phyloP scores from a whole-genome alignment of 2,888 invertebrate genomes.

The Anaspis maculata region DNA sequence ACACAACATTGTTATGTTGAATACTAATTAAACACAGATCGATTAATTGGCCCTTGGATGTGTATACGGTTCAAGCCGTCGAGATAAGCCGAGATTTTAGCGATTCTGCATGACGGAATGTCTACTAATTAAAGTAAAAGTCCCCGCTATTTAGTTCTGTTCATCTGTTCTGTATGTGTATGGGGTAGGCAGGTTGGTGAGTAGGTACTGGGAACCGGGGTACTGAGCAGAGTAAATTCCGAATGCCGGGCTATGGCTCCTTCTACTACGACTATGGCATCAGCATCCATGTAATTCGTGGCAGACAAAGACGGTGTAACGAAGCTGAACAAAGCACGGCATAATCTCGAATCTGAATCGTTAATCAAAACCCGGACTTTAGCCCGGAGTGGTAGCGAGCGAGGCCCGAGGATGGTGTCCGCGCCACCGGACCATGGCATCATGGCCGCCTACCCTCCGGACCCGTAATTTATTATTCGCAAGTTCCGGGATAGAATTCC shows the following conservation, averaged over 20 bases:
- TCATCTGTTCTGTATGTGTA: not conserved
- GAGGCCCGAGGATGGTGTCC: slow-evolving; percentile 25
- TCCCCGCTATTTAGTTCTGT: not conserved
- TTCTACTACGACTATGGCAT: no score
- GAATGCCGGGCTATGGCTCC: no score
- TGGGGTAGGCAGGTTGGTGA: no score
- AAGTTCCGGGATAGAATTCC: slow-evolving; percentile 38
- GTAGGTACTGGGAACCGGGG: no score
- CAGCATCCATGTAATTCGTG: slow-evolving; percentile 12
- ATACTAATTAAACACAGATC: no score
- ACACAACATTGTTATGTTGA: no score
- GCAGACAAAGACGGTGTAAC: slow-evolving; percentile 17
- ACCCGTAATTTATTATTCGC: slow-evolving; percentile 39
- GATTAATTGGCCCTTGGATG: no score
- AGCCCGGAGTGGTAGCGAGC: slow-evolving; percentile 25
- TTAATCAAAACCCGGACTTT: slow-evolving; percentile 34
- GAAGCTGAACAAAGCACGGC: slow-evolving; percentile 19
- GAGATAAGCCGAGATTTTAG: no score
- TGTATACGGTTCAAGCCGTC: no score
- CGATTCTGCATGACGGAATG: no score
- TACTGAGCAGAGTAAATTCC: no score
- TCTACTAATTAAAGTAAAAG: no score
- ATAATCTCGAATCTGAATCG: slow-evolving; percentile 30
- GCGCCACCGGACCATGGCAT: slow-evolving; percentile 17
- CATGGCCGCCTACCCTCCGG: slow-evolving; percentile 16